Evolutionary conservation across 2,888 invertebrate genomes (phyloP).

Genomic region (Harpalus rubripes): DNA sequence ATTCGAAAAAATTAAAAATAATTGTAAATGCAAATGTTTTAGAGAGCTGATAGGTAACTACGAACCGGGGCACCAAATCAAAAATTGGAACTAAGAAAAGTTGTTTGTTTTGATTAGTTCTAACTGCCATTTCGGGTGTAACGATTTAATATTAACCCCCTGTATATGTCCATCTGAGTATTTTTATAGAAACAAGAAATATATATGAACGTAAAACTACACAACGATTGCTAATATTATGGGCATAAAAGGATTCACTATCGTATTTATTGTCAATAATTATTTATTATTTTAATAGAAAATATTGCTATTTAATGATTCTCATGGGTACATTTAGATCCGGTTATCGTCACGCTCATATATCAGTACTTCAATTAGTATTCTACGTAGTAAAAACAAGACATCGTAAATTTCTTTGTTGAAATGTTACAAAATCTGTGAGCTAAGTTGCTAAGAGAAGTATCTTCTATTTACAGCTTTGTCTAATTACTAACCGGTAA

Average conservation of each 20-base stretch:
- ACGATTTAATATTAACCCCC: too few species aligned
- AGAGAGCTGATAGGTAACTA: too few species aligned
- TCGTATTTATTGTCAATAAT: not conserved
- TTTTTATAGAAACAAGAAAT: too few species aligned
- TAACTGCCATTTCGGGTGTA: too few species aligned
- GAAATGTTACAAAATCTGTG: conserved; percentile 18
- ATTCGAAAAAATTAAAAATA: too few species aligned
- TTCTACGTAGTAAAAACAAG: conserved; percentile 21
- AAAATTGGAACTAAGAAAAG: too few species aligned
- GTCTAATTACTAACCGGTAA: conserved; percentile 8
- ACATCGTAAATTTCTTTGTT: conserved; percentile 11
- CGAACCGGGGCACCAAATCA: too few species aligned
- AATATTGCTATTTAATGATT: conserved; percentile 18
- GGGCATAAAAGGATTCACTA: not conserved
- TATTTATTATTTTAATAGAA: not conserved
- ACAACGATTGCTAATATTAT: not conserved
- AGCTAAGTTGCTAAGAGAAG: not conserved
- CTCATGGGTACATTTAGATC: conserved; percentile 26
- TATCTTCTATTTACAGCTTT: not conserved
- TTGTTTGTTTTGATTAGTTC: too few species aligned
- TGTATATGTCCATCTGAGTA: too few species aligned
- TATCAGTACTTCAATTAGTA: conserved; percentile 10
- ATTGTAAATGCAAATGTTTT: too few species aligned
- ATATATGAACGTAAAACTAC: too few species aligned
- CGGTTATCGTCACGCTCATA: conserved; percentile 3